Percentiles rank a stretch among this genome's conserved stretches.
Evolutionary conservation across 2,797 vertebrate species (phyloP).

Genomic region (Acanthiza pusilla): DNA sequence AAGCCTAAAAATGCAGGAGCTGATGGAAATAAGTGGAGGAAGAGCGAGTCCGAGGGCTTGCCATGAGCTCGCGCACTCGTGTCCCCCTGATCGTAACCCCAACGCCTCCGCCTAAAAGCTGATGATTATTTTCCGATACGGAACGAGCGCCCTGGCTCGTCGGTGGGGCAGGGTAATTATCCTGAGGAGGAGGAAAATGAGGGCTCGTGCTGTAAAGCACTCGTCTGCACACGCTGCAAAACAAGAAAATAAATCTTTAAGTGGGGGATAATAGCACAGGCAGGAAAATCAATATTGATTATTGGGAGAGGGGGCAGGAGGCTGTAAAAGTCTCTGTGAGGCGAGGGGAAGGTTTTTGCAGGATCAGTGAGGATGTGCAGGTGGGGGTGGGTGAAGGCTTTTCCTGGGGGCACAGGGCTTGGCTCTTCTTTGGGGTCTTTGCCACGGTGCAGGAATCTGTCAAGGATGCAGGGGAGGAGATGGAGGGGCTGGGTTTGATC

Average conservation of each 20-base stretch:
- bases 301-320: constrained; percentile 52
- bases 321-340: constrained; percentile 22
- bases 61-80: rapidly evolving
- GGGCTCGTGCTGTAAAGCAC: constrained; percentile 5
- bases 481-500: not conserved
- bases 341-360: not conserved
- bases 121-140: constrained; percentile 59
- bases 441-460: rapidly evolving
- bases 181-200: constrained; percentile 10
- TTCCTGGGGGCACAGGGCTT: not conserved
- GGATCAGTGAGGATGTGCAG: not conserved
- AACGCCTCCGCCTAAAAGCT: not conserved
- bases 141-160: not conserved
- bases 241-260: constrained; percentile 57
- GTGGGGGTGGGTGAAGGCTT: not conserved
- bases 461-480: not conserved
- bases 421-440: not conserved
- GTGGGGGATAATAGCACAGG: constrained; percentile 48
- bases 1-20: not conserved
- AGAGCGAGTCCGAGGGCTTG: not conserved
- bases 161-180: constrained; percentile 27
- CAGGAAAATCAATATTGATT: constrained; percentile 74
- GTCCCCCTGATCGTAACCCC: rapidly evolving
- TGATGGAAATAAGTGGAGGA: not conserved
- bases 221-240: not conserved